Evolutionary conservation across 2,888 invertebrate species (phyloP).

Genomic region (Itoplectis maculator): DNA sequence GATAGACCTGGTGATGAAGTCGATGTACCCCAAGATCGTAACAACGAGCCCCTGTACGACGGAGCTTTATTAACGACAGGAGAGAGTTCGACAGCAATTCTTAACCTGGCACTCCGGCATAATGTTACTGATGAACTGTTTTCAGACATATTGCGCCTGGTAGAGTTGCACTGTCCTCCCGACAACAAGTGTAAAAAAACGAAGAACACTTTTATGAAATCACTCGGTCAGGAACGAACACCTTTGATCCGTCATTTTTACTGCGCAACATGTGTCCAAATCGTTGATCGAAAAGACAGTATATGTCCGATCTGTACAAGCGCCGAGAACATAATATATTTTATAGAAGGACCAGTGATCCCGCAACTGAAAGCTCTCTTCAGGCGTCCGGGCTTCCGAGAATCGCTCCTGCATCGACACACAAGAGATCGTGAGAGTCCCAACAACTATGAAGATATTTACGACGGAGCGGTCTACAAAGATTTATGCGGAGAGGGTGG

Average conservation of each 20-base stretch:
- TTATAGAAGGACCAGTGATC: slow-evolving; percentile 18
- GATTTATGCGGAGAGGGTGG: background rate
- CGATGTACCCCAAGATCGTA: background rate
- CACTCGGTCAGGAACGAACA: background rate
- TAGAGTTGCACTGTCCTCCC: slow-evolving; percentile 25
- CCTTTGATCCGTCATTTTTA: slow-evolving; percentile 29
- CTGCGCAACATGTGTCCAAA: background rate
- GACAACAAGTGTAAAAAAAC: slow-evolving; percentile 20
- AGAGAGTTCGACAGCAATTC: slow-evolving; percentile 38
- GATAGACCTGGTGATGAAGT: background rate
- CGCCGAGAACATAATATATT: slow-evolving; percentile 14
- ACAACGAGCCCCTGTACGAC: background rate
- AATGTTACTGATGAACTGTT: slow-evolving; percentile 29
- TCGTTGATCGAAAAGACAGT: background rate
- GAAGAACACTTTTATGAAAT: slow-evolving; percentile 14
- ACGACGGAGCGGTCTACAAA: slow-evolving; percentile 44
- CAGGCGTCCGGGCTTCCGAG: slow-evolving; percentile 43
- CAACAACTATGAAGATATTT: slow-evolving; percentile 42
- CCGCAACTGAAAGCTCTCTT: slow-evolving; percentile 28
- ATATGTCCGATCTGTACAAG: background rate
- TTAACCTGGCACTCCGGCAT: slow-evolving; percentile 10
- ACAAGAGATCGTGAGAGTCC: background rate
- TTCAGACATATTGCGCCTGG: slow-evolving; percentile 1
- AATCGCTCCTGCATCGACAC: slow-evolving; percentile 22
- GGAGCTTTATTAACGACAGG: slow-evolving; percentile 43